A percentile compares a stretch with the other conserved stretches of the same genome.
These are phyloP conservation scores for Turritopsis rubra DNA, from an alignment of 30 jellyfish, hydroid and myxozoan species.

Conservation along the genomic window DNA sequence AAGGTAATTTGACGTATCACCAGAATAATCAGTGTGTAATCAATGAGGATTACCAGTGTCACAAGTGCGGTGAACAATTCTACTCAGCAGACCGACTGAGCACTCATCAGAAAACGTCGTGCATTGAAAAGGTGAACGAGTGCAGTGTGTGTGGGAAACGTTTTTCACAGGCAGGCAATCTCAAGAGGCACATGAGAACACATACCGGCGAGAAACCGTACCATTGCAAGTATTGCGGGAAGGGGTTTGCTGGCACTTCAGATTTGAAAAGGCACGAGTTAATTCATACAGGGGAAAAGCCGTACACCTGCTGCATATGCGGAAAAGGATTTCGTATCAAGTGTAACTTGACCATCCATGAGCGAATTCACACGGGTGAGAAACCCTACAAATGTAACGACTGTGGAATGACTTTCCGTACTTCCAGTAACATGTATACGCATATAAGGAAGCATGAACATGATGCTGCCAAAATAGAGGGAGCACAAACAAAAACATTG, in stretches of 20 bases:
- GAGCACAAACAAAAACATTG: neutral
- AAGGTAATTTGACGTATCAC: neutral
- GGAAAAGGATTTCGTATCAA: constrained; percentile 6
- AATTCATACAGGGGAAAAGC: constrained; percentile 14
- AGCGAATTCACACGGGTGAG: constrained; percentile 10
- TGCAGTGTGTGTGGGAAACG: constrained; percentile 5
- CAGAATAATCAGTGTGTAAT: neutral
- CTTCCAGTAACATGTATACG: constrained; percentile 10
- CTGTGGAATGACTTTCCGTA: constrained; percentile 7
- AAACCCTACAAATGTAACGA: constrained; percentile 11
- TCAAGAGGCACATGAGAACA: constrained; percentile 13
- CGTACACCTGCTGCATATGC: constrained; percentile 4
- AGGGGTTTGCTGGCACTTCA: constrained; percentile 15
- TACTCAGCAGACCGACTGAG: neutral
- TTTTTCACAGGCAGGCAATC: constrained; percentile 9
- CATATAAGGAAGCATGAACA: constrained; percentile 2
- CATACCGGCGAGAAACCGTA: constrained; percentile 14
- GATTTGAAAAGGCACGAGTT: neutral
- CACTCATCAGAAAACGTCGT: neutral
- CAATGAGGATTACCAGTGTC: constrained; percentile 10
- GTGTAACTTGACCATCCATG: constrained; percentile 1
- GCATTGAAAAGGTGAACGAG: neutral
- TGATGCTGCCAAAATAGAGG: neutral
- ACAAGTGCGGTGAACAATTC: neutral
- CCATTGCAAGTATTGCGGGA: neutral